Evolutionary conservation across 2,797 vertebrate species (phyloP), one percentile per base, ranked within the genome.

Genomic region (Syndactyla subalaris): DNA sequence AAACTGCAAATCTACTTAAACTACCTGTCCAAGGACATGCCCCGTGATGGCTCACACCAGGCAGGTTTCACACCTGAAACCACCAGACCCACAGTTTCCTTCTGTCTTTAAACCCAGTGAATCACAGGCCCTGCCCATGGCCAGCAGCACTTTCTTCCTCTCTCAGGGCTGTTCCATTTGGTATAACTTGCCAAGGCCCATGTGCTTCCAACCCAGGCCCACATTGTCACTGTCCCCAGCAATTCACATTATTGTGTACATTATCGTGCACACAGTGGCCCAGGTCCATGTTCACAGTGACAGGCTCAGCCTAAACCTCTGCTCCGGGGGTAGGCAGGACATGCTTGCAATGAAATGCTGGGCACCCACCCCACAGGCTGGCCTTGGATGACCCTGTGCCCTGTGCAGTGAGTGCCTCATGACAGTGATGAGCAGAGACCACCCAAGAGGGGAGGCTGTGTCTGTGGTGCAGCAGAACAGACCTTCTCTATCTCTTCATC

Each of bases 161-260:
- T 45, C 38, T 62, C 83, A 65, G 72, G 41, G 24, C 14, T 77
- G 27, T 14, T 30, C n/a, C 54, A 49, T 27, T 19, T 26, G 34
- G 21, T 5, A 38, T 43, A 70, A 12, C 32, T 43, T 52, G 30
- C 19, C 58, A 46, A 54, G 39, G 62, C 12, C 49, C 32, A 17
- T 0, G 0, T 6, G 62, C 29, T 49, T 36, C 51, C 63, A 32
- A 3, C 3, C 8, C 12, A 3, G 14, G 36, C 24, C 58, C 54
- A 72, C 27, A 27, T 2, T 68, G 68, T 55, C 63, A 9, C 1
- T 51, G 49, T 63, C n/a, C 26, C 22, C 85, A 77, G 49, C 22
- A 73, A 4, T 41, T 73, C 57, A 70, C 51, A 32, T 19, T 12
- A 19, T 11, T 30, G 51, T 18, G 51, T 17, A 52, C 57, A 5